Base-by-base conservation (phyloP, 1,140 invertebrate species). In the Aethina tumida region DNA sequence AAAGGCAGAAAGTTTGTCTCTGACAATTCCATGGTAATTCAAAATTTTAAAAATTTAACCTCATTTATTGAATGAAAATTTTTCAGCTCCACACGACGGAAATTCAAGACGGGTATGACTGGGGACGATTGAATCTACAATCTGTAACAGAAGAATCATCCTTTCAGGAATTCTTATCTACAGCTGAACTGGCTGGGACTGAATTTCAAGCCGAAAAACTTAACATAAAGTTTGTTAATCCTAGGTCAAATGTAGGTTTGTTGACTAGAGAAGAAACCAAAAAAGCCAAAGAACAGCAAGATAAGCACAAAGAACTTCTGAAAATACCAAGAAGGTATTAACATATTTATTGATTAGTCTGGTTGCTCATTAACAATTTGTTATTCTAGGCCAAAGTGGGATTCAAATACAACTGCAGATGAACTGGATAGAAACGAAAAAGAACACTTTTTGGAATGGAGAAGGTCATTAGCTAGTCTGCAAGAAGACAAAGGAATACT, bases 71-170 rank as follows among this genome's bases (percentile, higher is more conserved):
- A 17, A 33, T 32, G 35, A 16, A 4, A 22, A 31, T 31, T 53
- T 70, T 70, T 33, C 52, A 92, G 86, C 59, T 91, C 2, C 89
- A 94, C 53, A 90, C 85, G 6, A 76, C 83, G 18, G 88, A 94
- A 54, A 62, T 95, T 1, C 73, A 84, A 55, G 91, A 95, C 70
- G 89, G 86, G 3, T 87, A 84, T 53, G 85, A 94, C 33, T 94
- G 86, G 86, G 82, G 80, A 27, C 70, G 84, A 22, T 63, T 94
- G 0, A 93, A 95, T 66, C 66, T 96, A 2, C 80, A 89, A 56
- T 97, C 93, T 0, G 84, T 97, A 0, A 99, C 94, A 0, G 93
- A 97, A 56, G 88, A 98, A 60, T 90, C 79, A 33, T 90, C 88
- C 12, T 79, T 98, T 39, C 86, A 97, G 68, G 95, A 98, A 51